A percentile compares a stretch with the other conserved stretches of the same genome.
Evolutionary conservation across 2,797 vertebrate species (phyloP).

Genomic region (Macropus fuliginosus): DNA sequence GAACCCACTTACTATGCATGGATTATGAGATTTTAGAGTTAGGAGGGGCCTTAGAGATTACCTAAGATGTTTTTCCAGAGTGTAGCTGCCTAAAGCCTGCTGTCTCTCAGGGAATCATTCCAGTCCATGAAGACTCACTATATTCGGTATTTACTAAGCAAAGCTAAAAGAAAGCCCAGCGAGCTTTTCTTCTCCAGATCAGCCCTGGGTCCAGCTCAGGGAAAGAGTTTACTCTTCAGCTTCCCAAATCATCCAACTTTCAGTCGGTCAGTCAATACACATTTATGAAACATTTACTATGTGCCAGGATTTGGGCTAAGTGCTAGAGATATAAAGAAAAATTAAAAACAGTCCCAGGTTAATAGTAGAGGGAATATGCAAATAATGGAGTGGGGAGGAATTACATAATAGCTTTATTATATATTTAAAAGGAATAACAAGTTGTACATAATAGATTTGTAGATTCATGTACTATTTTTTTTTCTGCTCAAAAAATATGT

Average conservation of each 20-base stretch:
- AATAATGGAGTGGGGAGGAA: not conserved
- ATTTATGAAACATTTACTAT: not conserved
- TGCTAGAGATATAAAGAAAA: not conserved
- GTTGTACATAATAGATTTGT: not conserved
- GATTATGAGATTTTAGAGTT: not conserved
- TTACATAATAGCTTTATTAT: not conserved
- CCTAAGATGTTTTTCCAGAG: not conserved
- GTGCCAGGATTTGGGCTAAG: not conserved
- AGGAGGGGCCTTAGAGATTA: not conserved
- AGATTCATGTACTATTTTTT: not conserved
- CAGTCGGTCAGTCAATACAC: not conserved
- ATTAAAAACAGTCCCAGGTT: not conserved
- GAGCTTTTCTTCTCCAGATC: not conserved
- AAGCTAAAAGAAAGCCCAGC: not conserved
- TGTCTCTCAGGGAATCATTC: not conserved
- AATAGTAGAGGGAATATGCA: not conserved
- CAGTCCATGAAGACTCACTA: not conserved
- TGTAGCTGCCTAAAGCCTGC: not conserved
- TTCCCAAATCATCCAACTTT: not conserved
- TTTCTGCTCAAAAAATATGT: not conserved
- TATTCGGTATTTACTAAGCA: not conserved
- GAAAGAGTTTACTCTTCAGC: not conserved
- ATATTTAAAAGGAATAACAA: not conserved
- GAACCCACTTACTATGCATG: not conserved
- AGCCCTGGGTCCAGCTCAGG: not conserved